Conservation (phyloP, 23 tunicate species). For the Styela clava region DNA sequence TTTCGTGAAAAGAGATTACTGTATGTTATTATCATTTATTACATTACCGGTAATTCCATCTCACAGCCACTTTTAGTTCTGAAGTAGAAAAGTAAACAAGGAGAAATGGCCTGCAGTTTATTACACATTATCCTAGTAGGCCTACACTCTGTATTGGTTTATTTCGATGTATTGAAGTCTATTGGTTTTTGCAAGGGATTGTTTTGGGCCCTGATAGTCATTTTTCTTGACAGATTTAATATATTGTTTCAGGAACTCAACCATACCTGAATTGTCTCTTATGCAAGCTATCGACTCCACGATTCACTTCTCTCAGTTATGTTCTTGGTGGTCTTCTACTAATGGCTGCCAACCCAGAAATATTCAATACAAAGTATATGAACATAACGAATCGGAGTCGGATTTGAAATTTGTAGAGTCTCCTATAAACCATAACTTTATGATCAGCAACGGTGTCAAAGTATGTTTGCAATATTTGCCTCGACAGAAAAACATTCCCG, state of each 20-base stretch:
- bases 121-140: too few species aligned
- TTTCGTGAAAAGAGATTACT: too few species aligned
- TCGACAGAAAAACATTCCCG: slow-evolving; percentile 13
- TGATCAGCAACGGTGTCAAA: background rate
- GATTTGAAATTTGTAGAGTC: slow-evolving; percentile 9
- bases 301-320: slow-evolving; percentile 27
- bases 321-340: slow-evolving; percentile 31
- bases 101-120: too few species aligned
- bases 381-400: background rate
- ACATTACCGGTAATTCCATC: too few species aligned
- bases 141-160: too few species aligned
- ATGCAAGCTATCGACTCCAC: slow-evolving; percentile 38
- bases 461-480: slow-evolving; percentile 18
- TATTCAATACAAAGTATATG: slow-evolving; percentile 8
- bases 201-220: too few species aligned
- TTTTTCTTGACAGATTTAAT: too few species aligned
- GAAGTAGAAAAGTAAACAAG: too few species aligned
- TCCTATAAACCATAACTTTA: slow-evolving; percentile 9
- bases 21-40: too few species aligned
- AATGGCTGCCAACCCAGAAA: slow-evolving; percentile 23
- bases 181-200: too few species aligned
- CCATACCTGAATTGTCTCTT: slow-evolving; percentile 21
- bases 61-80: too few species aligned
- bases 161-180: too few species aligned
- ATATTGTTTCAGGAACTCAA: slow-evolving; percentile 11